Base-by-base conservation (phyloP, 92 coral and sea anemone genomes). In the Chrysogorgia sp. region DNA sequence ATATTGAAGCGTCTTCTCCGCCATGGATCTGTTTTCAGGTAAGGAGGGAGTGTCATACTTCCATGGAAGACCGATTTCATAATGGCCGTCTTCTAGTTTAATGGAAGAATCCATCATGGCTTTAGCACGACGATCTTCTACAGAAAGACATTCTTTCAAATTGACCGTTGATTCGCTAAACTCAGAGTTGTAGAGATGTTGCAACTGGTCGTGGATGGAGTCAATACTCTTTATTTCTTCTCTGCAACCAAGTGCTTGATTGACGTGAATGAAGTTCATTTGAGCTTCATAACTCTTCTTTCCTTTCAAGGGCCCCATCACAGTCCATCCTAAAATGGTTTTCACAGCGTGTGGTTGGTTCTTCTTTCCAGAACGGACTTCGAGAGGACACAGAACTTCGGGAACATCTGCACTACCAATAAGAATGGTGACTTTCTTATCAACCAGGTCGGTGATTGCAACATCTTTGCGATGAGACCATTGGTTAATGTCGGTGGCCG, bases 231-330 rank as follows among this genome's bases (percentile, higher is more conserved):
- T 61, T 57, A 77, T 65, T 24, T 82, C 63, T 23, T 84, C 79
- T 35, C 78, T 82, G 63, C 84, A 84, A 59, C 84, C 84, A n/a
- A 84, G 81, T 17, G 66, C 84, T 79, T 84, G 88, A 43, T 84
- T 84, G 29, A 84, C 84, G 76, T 79, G 84, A 67, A 79, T 79
- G 37, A 5, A 41, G 52, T 84, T 70, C 52, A 84, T 70, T 15
- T 74, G 70, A 35, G 88, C 88, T 56, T 55, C 82, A 52, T 56
- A 15, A 7, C 41, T 25, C 28, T 74, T 70, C 78, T 68, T 70
- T 17, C 74, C 74, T 41, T 78, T 78, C 59, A 78, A 60, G 29
- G 85, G 85, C 15, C 85, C 80, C 40, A 76, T 67, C 13, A 81
- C 72, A 13, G 77, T 52, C 85, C 85, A 81, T 23, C 72, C 80